These are phyloP conservation scores for Stenurella melanura DNA, from an alignment of 2,888 invertebrate genomes.

Conservation along the genomic window DNA sequence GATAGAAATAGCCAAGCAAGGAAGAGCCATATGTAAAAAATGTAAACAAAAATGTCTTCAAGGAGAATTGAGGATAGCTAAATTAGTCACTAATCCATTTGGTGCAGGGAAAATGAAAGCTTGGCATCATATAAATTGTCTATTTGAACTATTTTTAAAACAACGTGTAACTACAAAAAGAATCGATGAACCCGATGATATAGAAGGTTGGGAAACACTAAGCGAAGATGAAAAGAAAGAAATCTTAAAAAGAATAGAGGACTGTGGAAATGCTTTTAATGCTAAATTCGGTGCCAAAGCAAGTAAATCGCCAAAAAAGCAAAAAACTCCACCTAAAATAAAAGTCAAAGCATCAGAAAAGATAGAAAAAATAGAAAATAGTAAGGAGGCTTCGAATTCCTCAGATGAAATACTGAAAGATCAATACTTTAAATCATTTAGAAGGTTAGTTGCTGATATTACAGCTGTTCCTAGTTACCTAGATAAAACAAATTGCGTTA, in stretches of 20 bases:
- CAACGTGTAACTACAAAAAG: constrained; percentile 89
- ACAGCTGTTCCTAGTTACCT: constrained; percentile 86
- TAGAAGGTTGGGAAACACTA: constrained; percentile 85
- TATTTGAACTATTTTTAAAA: constrained; percentile 86
- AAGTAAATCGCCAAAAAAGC: constrained; percentile 63
- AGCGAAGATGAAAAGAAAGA: constrained; percentile 80
- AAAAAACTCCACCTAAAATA: constrained; percentile 30
- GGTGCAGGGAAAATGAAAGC: constrained; percentile 85
- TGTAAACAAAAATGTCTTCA: constrained; percentile 87
- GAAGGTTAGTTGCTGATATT: constrained; percentile 85
- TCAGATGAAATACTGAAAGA: constrained; percentile 74
- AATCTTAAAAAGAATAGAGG: constrained; percentile 79
- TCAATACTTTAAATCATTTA: constrained; percentile 85
- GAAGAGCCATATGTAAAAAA: constrained; percentile 88
- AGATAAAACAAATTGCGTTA: constrained; percentile 85
- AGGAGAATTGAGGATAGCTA: constrained; percentile 85
- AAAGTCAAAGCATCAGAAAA: constrained; percentile 23
- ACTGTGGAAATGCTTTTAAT: constrained; percentile 76
- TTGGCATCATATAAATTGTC: constrained; percentile 88
- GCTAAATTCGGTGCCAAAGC: constrained; percentile 44
- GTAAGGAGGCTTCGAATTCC: constrained; percentile 18
- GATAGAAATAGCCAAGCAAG: constrained; percentile 87
- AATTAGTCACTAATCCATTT: constrained; percentile 86
- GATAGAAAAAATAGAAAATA: constrained; percentile 38
- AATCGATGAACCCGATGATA: constrained; percentile 85